A percentile compares a stretch with the other conserved stretches of the same genome.
These are phyloP conservation scores for Neuroterus valhalla DNA, from an alignment of 1,140 invertebrate species.

Conservation along the genomic window DNA sequence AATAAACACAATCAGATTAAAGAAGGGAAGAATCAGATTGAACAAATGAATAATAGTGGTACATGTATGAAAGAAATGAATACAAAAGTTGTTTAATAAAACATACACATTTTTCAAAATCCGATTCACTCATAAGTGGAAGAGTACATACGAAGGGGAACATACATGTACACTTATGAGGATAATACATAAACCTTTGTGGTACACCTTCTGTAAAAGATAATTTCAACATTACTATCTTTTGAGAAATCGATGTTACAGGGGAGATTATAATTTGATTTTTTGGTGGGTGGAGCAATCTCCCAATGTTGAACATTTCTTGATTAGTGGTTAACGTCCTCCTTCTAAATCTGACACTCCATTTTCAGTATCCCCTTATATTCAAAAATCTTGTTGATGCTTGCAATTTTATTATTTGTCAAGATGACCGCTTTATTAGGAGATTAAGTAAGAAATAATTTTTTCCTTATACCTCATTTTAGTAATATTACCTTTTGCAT, in stretches of 20 bases:
- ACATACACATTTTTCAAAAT: too few relatives aligned
- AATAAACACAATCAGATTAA: too few relatives aligned
- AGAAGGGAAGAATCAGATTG: too few relatives aligned
- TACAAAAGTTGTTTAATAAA: too few relatives aligned
- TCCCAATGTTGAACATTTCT: conserved; percentile 7
- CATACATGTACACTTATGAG: too few relatives aligned
- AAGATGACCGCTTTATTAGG: neutral
- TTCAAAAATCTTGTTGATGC: neutral
- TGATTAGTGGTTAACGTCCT: neutral
- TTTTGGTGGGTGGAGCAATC: neutral
- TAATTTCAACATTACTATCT: neutral
- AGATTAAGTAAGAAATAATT: neutral
- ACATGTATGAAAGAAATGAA: too few relatives aligned
- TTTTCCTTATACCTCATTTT: neutral
- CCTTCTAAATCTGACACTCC: neutral
- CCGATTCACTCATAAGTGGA: too few relatives aligned
- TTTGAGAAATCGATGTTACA: neutral
- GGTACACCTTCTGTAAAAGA: neutral
- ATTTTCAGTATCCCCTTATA: neutral
- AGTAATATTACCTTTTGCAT: neutral
- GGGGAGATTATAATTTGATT: neutral
- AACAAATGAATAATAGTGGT: too few relatives aligned
- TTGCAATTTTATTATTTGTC: neutral
- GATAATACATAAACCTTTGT: neutral
- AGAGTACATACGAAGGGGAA: too few relatives aligned